Percentiles rank a stretch among this genome's conserved stretches.
Conservation (phyloP, 2,797 vertebrate genomes). For the Pangasius krempfi region DNA sequence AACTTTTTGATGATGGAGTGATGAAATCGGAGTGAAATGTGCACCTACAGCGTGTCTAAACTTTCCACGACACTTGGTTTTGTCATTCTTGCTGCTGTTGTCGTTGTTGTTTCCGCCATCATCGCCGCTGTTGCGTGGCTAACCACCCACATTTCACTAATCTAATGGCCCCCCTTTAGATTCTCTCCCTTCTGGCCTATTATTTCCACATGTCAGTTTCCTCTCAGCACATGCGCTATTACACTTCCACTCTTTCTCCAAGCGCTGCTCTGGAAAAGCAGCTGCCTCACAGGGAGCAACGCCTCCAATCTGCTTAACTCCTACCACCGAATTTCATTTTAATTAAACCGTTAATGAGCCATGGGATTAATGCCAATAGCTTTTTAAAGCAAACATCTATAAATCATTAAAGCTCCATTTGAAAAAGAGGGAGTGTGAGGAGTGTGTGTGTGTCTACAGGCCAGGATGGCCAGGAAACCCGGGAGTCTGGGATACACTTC, state of each 20-base stretch:
- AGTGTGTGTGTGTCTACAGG: conserved; percentile 24
- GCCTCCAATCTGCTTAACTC: conserved; percentile 81
- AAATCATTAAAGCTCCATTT: conserved; percentile 82
- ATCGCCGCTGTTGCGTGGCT: not conserved
- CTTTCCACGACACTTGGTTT: not conserved
- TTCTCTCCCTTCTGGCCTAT: conserved; percentile 41
- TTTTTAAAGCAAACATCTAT: conserved; percentile 87
- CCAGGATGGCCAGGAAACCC: not conserved
- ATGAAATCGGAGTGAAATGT: conserved; percentile 29
- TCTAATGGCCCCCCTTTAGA: conserved; percentile 33
- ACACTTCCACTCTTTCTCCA: conserved; percentile 63
- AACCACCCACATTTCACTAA: conserved; percentile 15
- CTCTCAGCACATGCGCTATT: conserved; percentile 60
- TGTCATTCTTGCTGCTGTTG: not conserved
- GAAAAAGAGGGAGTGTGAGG: conserved; percentile 67
- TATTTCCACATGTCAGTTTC: conserved; percentile 56
- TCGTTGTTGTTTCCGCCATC: not conserved
- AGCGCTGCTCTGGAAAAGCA: conserved; percentile 73
- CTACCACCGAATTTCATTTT: conserved; percentile 84
- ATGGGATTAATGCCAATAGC: conserved; percentile 87
- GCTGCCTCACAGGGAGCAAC: conserved; percentile 77
- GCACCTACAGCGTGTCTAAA: not conserved
- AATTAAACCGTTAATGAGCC: conserved; percentile 88
- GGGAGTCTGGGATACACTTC: not conserved
- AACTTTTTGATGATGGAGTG: conserved; percentile 3